Conservation (phyloP, 2,113 vertebrate species). For the Rhabdornis inornatus region DNA sequence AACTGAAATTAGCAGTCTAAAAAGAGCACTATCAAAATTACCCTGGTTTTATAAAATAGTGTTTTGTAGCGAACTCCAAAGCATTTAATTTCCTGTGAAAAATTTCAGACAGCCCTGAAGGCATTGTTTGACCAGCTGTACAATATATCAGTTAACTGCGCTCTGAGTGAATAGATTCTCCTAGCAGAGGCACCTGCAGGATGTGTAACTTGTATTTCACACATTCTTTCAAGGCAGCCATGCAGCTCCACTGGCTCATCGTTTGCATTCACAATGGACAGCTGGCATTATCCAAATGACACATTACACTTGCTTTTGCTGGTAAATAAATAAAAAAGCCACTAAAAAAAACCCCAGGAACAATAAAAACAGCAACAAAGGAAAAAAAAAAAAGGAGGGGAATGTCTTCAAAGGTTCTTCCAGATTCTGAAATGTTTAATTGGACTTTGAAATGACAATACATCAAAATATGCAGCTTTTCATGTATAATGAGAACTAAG, state of each 20-base stretch:
- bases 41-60: conserved; percentile 18
- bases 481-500: background rate
- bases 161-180: conserved; percentile 54
- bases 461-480: conserved; percentile 47
- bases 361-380: background rate
- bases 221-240: conserved; percentile 9
- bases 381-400: background rate
- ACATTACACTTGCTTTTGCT: conserved; percentile 56
- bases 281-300: conserved; percentile 64
- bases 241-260: conserved; percentile 43
- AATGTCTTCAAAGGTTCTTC: conserved; percentile 48
- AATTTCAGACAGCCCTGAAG: conserved; percentile 55
- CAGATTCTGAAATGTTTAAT: conserved; percentile 50
- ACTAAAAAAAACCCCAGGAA: background rate
- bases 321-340: background rate
- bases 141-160: conserved; percentile 32
- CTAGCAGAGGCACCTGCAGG: conserved; percentile 66
- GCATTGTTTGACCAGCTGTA: conserved; percentile 72
- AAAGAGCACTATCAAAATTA: conserved; percentile 12
- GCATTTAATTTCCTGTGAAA: conserved; percentile 51
- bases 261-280: conserved; percentile 66
- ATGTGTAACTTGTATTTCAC: conserved; percentile 20
- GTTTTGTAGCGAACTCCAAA: conserved; percentile 49
- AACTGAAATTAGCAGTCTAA: conserved; percentile 24
- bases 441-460: conserved; percentile 44